Base-by-base conservation (phyloP, 2,888 invertebrate species). In the Caenorhabditis macrosperma region DNA sequence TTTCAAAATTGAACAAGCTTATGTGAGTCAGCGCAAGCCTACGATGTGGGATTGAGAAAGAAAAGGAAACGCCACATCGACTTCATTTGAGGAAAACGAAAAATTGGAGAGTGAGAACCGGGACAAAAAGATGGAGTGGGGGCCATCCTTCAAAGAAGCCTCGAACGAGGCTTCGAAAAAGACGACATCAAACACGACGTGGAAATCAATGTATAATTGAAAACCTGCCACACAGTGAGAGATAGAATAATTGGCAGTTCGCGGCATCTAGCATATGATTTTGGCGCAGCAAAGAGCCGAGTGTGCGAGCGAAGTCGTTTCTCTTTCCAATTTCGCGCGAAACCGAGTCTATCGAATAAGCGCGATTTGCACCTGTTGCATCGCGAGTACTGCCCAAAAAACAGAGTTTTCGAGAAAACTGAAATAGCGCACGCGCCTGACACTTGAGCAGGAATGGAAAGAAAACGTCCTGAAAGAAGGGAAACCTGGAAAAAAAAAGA, bases 181-280 rank as follows among this genome's bases (percentile, higher is more conserved):
- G 3, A 41, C 41, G 41, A 41, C 41, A 41, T n/a, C 41, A 10
- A 41, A 15, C 35, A 15, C 41, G n/a, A 41, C 15, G 24, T 48
- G 52, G n/a, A 28, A 52, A 52, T 48, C 44, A 28, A 52, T 52
- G 52, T 52, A 52, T 28, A 52, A 52, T 52, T 28, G n/a, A 28
- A 52, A 26, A 52, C 52, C 52, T 52, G 52, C 22, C 48, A 48
- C 24, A 48, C 24, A 9, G 24, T 22, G 48, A 24, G 9, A 24
- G 48, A 52, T 52, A n/a, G 52, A n/a, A 52, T 52, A 52, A 52
- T 52, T 52, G 52, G 28, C 7, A 28, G 28, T 52, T 26, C 4
- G 26, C 15, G 22, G 28, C 28, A 28, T 52, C 52, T 15, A 28
- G 28, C 52, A 28, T 26, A n/a, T 52, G 52, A 52, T 44, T 44